phyloP scores from a whole-genome alignment of 2,797 vertebrate species.

The Capromys pilorides region DNA sequence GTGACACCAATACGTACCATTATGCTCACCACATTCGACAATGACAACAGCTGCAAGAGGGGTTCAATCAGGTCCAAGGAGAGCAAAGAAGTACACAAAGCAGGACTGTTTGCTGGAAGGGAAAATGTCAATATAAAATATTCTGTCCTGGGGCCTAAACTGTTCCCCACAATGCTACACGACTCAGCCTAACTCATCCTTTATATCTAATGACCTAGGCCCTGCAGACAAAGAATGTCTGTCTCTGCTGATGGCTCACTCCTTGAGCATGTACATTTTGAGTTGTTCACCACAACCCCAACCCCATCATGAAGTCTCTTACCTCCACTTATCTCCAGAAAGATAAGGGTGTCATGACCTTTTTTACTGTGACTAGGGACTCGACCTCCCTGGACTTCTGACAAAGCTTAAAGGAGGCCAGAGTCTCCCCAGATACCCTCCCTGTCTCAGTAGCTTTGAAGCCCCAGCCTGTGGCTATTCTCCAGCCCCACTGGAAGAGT shows the following conservation, averaged over 20 bases:
- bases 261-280: slow-evolving; percentile 73
- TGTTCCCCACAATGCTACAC: not conserved
- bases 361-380: slow-evolving; percentile 95
- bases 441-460: slow-evolving; percentile 35
- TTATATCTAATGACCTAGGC: slow-evolving; percentile 74
- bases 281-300: slow-evolving; percentile 95
- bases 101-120: slow-evolving; percentile 86
- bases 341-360: slow-evolving; percentile 94
- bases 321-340: slow-evolving; percentile 94
- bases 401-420: slow-evolving; percentile 51
- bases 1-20: slow-evolving; percentile 86
- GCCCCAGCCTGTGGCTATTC: not conserved
- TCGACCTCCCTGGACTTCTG: slow-evolving; percentile 90
- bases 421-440: slow-evolving; percentile 29
- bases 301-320: slow-evolving; percentile 83
- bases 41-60: slow-evolving; percentile 90
- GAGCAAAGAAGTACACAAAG: slow-evolving; percentile 89
- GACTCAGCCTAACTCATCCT: not conserved
- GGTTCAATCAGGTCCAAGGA: slow-evolving; percentile 89
- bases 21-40: slow-evolving; percentile 88
- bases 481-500: slow-evolving; percentile 34
- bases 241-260: not conserved
- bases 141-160: not conserved
- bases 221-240: slow-evolving; percentile 23
- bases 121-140: slow-evolving; percentile 47